phyloP scores from a whole-genome alignment of 1,140 invertebrate species.

The Ceratosolen fusciceps region DNA sequence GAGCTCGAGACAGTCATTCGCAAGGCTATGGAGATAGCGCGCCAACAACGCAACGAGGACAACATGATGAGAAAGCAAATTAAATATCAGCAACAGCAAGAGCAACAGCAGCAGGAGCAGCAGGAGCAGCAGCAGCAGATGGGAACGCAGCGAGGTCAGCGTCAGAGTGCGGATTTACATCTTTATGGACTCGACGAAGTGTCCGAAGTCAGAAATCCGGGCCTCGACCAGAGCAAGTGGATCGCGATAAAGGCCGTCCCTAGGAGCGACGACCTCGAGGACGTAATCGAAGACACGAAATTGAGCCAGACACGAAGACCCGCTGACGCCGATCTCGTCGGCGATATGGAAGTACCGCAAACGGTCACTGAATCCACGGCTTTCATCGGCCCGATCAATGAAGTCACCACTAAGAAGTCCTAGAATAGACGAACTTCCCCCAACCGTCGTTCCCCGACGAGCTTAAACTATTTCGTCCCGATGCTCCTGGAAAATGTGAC shows the following conservation, averaged over 20 bases:
- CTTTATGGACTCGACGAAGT: background rate
- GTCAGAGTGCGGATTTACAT: too few species aligned
- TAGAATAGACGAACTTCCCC: background rate
- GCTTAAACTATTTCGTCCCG: too few species aligned
- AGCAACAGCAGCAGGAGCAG: background rate
- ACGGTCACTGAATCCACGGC: background rate
- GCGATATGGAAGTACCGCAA: background rate
- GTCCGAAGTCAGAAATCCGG: background rate
- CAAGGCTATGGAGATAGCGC: background rate
- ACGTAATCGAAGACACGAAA: background rate
- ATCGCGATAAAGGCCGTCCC: background rate
- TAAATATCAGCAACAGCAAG: background rate
- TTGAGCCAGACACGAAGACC: background rate
- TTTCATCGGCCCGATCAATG: background rate
- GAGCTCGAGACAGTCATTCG: slow-evolving; percentile 22
- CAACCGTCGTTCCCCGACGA: too few species aligned
- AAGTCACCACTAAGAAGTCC: background rate
- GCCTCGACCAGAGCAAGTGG: slow-evolving; percentile 8
- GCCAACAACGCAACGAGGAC: background rate
- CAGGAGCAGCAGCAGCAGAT: background rate
- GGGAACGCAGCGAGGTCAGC: too few species aligned
- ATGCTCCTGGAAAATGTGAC: background rate
- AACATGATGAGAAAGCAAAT: background rate
- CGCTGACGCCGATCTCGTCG: background rate
- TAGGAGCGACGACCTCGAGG: background rate